Conservation (phyloP, 64 coral and sea anemone genomes). For the Anthopleura sola region DNA sequence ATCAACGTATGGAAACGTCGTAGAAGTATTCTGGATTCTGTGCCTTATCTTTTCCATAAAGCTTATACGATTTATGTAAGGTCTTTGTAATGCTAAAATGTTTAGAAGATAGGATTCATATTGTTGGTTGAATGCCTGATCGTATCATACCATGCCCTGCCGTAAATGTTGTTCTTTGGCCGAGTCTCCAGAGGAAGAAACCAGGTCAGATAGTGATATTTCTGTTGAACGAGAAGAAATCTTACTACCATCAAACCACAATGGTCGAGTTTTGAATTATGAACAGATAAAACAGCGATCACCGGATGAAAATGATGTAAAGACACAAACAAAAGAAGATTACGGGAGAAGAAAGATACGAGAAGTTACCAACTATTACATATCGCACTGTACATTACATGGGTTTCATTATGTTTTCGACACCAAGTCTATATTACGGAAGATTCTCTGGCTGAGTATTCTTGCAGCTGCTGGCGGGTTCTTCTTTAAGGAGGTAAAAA, state of each 20-base stretch:
- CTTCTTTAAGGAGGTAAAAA: constrained; percentile 81
- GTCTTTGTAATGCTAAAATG: constrained; percentile 12
- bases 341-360: constrained; percentile 45
- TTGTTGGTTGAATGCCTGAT: constrained; percentile 11
- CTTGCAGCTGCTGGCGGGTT: constrained; percentile 50
- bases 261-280: constrained; percentile 1
- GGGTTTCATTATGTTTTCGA: constrained; percentile 85
- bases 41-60: background rate
- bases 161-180: constrained; percentile 8
- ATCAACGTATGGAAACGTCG: background rate
- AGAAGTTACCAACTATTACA: constrained; percentile 52
- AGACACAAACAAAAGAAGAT: background rate
- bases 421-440: constrained; percentile 77
- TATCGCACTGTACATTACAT: constrained; percentile 68
- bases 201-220: constrained; percentile 6
- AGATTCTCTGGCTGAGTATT: constrained; percentile 57
- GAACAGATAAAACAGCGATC: constrained; percentile 26
- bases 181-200: constrained; percentile 10
- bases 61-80: background rate
- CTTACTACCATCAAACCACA: constrained; percentile 21
- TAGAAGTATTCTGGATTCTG: background rate
- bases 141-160: constrained; percentile 8
- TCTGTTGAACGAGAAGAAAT: constrained; percentile 23
- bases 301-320: background rate
- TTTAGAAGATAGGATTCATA: background rate